A percentile compares a stretch with the other conserved stretches of the same genome.
Evolutionary conservation across 2,797 vertebrate species (phyloP).

Genomic region (Triplophysa yarkandensis): DNA sequence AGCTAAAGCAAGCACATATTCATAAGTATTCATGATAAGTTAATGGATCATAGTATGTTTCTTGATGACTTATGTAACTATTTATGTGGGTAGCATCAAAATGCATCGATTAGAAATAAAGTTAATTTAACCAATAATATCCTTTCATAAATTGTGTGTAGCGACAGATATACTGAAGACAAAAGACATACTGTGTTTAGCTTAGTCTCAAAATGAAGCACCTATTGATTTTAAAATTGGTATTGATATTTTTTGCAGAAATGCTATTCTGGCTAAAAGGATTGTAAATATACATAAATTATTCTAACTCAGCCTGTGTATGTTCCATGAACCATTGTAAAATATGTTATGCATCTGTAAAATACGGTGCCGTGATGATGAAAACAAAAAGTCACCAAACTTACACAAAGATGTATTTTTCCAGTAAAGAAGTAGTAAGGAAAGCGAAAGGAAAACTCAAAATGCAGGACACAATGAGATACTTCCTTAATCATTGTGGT

Average conservation of each 20-base stretch:
- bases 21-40: constrained; percentile 43
- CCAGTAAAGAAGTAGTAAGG: too few relatives aligned
- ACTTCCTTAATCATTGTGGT: too few relatives aligned
- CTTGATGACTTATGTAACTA: constrained; percentile 9
- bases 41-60: constrained; percentile 52
- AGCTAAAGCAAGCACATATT: background rate
- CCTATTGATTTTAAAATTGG: constrained; percentile 51
- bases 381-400: background rate
- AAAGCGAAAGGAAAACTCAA: too few relatives aligned
- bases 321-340: background rate
- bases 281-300: background rate
- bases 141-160: constrained; percentile 50
- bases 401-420: too few relatives aligned
- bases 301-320: background rate
- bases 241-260: constrained; percentile 22
- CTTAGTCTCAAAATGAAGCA: constrained; percentile 41
- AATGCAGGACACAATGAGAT: too few relatives aligned
- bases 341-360: background rate
- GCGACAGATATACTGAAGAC: constrained; percentile 37
- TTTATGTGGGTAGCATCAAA: constrained; percentile 45
- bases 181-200: constrained; percentile 27
- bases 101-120: constrained; percentile 57
- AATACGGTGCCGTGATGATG: background rate
- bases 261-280: constrained; percentile 4
- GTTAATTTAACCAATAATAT: constrained; percentile 50